Percentiles rank a stretch among this genome's conserved stretches.
Evolutionary conservation across 1,140 invertebrate species (phyloP).

Genomic region (Diorhabda sublineata): DNA sequence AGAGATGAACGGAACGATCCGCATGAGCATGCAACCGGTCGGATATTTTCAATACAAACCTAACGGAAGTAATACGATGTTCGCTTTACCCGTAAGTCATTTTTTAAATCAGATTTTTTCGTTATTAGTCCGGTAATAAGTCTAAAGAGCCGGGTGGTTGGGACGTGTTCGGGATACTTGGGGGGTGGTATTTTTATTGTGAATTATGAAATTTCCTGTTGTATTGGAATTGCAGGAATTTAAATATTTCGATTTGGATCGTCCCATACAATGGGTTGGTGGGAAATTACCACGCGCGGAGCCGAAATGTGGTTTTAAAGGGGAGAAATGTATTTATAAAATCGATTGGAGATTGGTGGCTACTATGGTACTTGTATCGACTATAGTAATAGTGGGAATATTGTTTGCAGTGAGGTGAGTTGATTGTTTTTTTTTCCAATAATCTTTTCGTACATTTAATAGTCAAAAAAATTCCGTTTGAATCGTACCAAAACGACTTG

Average conservation of each 20-base stretch:
- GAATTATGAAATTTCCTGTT: slow-evolving; percentile 3
- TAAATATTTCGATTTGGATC: slow-evolving; percentile 56
- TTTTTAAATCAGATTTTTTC: too few relatives aligned
- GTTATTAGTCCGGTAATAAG: too few relatives aligned
- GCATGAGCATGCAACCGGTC: slow-evolving; percentile 66
- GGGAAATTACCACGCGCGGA: slow-evolving; percentile 66
- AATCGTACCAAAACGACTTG: too few relatives aligned
- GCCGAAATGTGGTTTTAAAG: slow-evolving; percentile 70
- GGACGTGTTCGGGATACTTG: too few relatives aligned
- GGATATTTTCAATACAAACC: slow-evolving; percentile 65
- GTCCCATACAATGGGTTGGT: slow-evolving; percentile 70
- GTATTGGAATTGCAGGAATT: slow-evolving; percentile 51
- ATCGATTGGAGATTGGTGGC: slow-evolving; percentile 59
- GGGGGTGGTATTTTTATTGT: neutral
- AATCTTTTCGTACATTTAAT: too few relatives aligned
- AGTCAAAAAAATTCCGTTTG: too few relatives aligned
- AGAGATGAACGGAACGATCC: slow-evolving; percentile 47
- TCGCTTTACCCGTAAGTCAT: slow-evolving; percentile 40
- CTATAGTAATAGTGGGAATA: slow-evolving; percentile 56
- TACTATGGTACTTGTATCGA: slow-evolving; percentile 53
- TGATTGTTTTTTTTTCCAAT: neutral
- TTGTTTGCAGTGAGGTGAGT: slow-evolving; percentile 60
- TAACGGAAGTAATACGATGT: slow-evolving; percentile 47
- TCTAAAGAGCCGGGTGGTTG: too few relatives aligned
- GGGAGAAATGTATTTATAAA: slow-evolving; percentile 60